Evolutionary conservation across 2,113 vertebrate genomes (phyloP), one percentile per base, ranked within the genome.

Genomic region (Chauna torquata): DNA sequence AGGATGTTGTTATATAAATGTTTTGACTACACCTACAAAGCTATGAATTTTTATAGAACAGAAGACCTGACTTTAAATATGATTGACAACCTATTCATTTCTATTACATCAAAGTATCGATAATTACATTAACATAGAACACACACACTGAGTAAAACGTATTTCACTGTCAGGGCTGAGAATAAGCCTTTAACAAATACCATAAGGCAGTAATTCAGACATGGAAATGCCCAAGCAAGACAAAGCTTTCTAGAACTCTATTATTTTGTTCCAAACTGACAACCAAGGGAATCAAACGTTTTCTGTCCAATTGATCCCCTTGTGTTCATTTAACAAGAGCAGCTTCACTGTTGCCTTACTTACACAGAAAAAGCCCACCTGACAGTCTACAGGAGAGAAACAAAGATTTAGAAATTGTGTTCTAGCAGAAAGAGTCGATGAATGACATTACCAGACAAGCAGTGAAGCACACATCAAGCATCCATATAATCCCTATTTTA

Each of bases 1-100:
- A 92, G 91, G 75, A 54, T 57, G 62, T 74, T 55, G 36, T 38
- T 85, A 76, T 47, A 76, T 59, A 94, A 89, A 92, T 81, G 68
- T 93, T 97, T 94, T 94, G 58, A 91, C 78, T 92, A 66, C 55
- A 79, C 55, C n/a, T 74, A 87, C 42, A 82, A 84, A 92, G 81
- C 44, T 40, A 89, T 62, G 32, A 85, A 66, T 87, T 94, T 86
- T 87, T 82, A 91, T 19, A 45, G 81, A 88, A 87, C 44, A 83
- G 58, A 91, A 81, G 88, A 71, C 52, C 45, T 64, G 76, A 82
- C 64, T 55, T 88, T 62, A 58, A 61, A 54, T n/a, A 76, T 58
- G 62, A 92, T 3, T 92, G 91, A 90, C 74, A 82, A 58, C 12
- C 12, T 69, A n/a, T 45, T 82, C 57, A n/a, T 22, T 22, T 45